Base-by-base conservation (phyloP, 2,888 invertebrate species). In the Poecilus cupreus region DNA sequence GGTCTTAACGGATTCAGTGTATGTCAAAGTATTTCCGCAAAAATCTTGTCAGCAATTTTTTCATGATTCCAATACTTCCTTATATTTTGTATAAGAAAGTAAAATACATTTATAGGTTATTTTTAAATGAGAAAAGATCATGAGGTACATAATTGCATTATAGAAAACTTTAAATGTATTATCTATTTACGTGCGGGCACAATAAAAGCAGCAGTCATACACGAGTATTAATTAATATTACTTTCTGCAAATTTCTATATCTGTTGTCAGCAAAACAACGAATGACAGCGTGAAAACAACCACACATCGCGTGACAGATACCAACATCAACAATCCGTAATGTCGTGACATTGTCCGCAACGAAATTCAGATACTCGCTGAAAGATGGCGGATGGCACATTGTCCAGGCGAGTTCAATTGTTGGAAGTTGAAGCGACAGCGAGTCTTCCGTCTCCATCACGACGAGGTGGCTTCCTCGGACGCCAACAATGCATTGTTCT, bases 381-480 rank as follows among this genome's bases (percentile, higher is more conserved):
- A 72, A 72, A 72, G 72, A 72, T 72, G 68, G 72, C 72, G 60
- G 64, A 68, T 68, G 64, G 64, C 64, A 46, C 60, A 77, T 60
- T 77, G 77, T 77, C 37, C 39, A 11, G 24, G 26, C 72, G 43
- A 51, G 64, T 79, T 79, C 79, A 79, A 79, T 79, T 79, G 79
- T 79, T 79, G 68, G 64, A 79, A 79, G 68, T 79, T 79, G 51
- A 49, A 68, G 79, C 43, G 64, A 76, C 72, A 46, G 43, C 72
- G 70, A 46, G 76, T 76, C 76, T 76, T 76, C 54, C 76, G 76
- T 76, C 76, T 57, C 26, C 76, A 54, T 5, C 32, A 32, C 32
- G 32, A 32, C 32, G 32, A 32, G 32, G 32, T 32, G 32, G 32
- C 32, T 32, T 51, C 76, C 72, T 43, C 46, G 46, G 24, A 22